Evolutionary conservation across 2,113 vertebrate genomes (phyloP).

Genomic region (Conger conger): DNA sequence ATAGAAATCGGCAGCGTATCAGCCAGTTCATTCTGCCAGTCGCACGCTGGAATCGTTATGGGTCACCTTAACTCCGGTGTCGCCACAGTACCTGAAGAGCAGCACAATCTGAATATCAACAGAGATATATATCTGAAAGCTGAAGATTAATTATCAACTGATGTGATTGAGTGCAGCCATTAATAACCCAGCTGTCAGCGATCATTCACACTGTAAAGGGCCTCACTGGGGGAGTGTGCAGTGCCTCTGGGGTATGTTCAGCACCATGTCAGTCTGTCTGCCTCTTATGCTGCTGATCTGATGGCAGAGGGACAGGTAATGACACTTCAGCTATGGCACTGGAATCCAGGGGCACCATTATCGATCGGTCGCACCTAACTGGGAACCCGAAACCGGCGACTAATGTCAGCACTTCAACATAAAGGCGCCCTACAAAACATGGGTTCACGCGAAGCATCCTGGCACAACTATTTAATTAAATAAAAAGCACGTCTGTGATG

Average conservation of each 20-base stretch:
- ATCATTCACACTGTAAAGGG: constrained; percentile 11
- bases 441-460: neutral
- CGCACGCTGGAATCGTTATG: neutral
- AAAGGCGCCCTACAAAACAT: neutral
- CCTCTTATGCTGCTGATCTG: neutral
- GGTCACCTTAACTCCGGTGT: neutral
- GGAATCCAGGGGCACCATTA: neutral
- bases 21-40: neutral
- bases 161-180: constrained; percentile 5
- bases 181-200: neutral
- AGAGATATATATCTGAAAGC: neutral
- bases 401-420: constrained; percentile 12
- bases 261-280: constrained; percentile 11
- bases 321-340: neutral
- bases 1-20: neutral
- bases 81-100: neutral
- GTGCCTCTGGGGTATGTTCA: neutral
- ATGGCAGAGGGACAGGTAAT: neutral
- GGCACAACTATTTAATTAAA: neutral
- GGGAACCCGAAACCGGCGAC: neutral
- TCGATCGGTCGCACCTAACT: neutral
- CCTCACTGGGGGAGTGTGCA: neutral
- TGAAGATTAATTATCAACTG: neutral
- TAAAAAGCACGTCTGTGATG: neutral
- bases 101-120: neutral